These are phyloP conservation scores for Xestobium rufovillosum DNA, from an alignment of 2,888 invertebrate species.

Conservation along the genomic window DNA sequence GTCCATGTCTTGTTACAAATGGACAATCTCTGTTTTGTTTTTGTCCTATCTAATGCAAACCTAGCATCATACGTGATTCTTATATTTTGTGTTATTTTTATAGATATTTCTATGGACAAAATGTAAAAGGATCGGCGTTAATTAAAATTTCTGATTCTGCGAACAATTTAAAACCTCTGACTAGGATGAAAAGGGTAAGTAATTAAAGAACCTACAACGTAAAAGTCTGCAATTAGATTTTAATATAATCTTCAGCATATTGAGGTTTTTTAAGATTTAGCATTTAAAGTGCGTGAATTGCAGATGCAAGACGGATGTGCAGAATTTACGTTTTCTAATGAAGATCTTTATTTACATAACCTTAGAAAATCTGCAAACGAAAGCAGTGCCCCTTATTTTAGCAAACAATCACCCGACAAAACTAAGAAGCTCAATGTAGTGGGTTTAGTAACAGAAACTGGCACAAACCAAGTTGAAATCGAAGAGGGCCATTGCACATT, in stretches of 20 bases:
- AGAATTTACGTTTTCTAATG: slow-evolving; percentile 28
- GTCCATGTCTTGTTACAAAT: too few relatives aligned
- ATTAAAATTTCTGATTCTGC: slow-evolving; percentile 37
- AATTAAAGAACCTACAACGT: background rate
- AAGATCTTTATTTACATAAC: slow-evolving; percentile 25
- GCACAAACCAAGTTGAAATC: slow-evolving; percentile 57
- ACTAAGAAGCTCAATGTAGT: slow-evolving; percentile 32
- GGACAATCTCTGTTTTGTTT: too few relatives aligned
- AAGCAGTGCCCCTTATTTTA: background rate
- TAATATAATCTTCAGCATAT: too few relatives aligned
- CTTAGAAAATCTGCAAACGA: slow-evolving; percentile 20
- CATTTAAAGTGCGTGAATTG: too few relatives aligned
- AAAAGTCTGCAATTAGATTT: too few relatives aligned
- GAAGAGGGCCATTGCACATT: slow-evolving; percentile 52
- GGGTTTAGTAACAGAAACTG: slow-evolving; percentile 50
- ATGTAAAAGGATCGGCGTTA: slow-evolving; percentile 49
- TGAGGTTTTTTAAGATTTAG: too few relatives aligned
- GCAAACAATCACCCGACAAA: background rate
- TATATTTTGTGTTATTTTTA: too few relatives aligned
- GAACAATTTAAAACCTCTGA: slow-evolving; percentile 26
- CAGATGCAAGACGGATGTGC: slow-evolving; percentile 38
- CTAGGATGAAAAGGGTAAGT: slow-evolving; percentile 31
- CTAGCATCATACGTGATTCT: too few relatives aligned
- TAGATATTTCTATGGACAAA: slow-evolving; percentile 56
- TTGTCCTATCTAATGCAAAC: too few relatives aligned